These are phyloP conservation scores for Eurois occulta DNA, from an alignment of 2,888 invertebrate species.

Conservation along the genomic window DNA sequence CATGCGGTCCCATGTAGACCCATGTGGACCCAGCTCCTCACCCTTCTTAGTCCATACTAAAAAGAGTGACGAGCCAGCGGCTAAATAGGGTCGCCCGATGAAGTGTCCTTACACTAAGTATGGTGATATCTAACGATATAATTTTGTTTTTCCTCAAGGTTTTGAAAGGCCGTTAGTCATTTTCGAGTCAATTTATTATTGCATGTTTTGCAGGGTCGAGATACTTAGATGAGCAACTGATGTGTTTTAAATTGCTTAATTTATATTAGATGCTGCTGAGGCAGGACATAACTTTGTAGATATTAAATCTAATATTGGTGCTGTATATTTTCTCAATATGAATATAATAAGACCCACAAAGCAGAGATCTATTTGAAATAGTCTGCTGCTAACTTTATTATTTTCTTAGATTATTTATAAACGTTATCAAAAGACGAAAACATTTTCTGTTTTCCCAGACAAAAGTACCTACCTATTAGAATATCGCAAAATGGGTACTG, in stretches of 20 bases:
- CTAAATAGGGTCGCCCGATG: no score
- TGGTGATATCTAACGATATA: no score
- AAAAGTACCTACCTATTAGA: not conserved
- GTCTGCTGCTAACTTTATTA: not conserved
- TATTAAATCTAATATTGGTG: not conserved
- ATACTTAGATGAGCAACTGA: slow-evolving; percentile 18
- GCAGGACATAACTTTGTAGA: not conserved
- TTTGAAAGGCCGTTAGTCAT: slow-evolving; percentile 3
- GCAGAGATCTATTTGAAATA: not conserved
- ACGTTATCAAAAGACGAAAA: not conserved
- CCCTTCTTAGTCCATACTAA: no score
- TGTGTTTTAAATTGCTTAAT: slow-evolving; percentile 46
- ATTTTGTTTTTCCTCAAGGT: slow-evolving; percentile 8
- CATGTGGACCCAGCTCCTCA: no score
- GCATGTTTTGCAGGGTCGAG: slow-evolving; percentile 9
- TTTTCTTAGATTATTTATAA: not conserved
- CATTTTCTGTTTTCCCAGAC: not conserved
- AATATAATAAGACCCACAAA: not conserved
- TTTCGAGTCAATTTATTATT: slow-evolving; percentile 34
- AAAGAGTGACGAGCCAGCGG: no score
- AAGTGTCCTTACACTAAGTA: no score
- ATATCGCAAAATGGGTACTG: not conserved
- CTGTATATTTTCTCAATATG: not conserved
- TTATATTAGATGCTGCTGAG: not conserved
- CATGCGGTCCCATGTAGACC: no score